Evolutionary conservation across 1,140 invertebrate genomes (phyloP).

Genomic region (Zeugodacus cucurbitae): DNA sequence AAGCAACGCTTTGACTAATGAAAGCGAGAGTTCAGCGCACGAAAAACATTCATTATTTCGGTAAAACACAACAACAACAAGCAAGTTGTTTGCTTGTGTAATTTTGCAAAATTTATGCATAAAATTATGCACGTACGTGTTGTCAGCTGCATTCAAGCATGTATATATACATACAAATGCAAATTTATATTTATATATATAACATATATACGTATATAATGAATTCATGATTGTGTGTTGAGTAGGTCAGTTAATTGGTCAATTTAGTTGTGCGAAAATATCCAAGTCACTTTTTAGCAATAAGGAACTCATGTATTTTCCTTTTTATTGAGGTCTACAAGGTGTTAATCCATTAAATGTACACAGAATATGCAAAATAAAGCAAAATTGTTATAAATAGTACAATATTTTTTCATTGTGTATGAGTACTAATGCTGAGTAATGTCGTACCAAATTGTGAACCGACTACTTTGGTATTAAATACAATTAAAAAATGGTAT

Average conservation of each 20-base stretch:
- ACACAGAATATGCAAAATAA: not conserved
- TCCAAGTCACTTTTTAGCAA: not conserved
- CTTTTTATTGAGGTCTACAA: slow-evolving; percentile 14
- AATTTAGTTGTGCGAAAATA: not conserved
- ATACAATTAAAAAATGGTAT: too few relatives aligned
- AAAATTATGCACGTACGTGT: not conserved
- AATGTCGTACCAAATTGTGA: too few relatives aligned
- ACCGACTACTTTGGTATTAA: too few relatives aligned
- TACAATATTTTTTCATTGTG: not conserved
- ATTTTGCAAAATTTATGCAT: slow-evolving; percentile 3
- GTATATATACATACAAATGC: not conserved
- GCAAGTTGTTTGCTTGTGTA: not conserved
- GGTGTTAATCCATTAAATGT: not conserved
- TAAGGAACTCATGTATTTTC: not conserved
- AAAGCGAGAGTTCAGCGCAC: not conserved
- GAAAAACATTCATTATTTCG: slow-evolving; percentile 12
- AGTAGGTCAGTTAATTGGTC: not conserved
- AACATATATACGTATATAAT: not conserved
- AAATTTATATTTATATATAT: not conserved
- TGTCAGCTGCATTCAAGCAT: not conserved
- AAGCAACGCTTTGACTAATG: not conserved
- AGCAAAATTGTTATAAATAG: not conserved
- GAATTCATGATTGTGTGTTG: not conserved
- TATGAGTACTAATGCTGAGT: too few relatives aligned
- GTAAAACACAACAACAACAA: not conserved